Conservation (phyloP, 2,797 vertebrate species). For the Phaenicophaeus curvirostris region DNA sequence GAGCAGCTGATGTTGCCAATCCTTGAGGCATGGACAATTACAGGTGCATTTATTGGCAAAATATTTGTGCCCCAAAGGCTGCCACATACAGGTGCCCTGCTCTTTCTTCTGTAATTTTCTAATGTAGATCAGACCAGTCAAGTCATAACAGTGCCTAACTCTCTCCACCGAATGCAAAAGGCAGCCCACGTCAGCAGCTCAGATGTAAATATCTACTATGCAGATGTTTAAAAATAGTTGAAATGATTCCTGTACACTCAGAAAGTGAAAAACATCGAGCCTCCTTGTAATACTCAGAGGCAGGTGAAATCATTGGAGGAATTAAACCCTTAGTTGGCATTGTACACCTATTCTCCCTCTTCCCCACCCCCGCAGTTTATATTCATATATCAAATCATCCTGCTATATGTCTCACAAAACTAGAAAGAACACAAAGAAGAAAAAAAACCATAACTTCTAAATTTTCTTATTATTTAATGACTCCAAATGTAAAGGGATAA, state of each 20-base stretch:
- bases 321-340: not conserved
- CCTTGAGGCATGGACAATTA: not conserved
- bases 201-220: not conserved
- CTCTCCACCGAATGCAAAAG: not conserved
- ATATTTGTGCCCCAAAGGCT: not conserved
- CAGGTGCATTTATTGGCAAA: constrained; percentile 20
- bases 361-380: no score
- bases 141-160: not conserved
- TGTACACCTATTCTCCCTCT: not conserved
- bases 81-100: not conserved
- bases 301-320: not conserved
- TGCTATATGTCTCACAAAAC: not conserved
- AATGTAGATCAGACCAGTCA: not conserved
- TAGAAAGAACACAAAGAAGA: not conserved
- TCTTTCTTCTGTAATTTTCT: not conserved
- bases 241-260: not conserved
- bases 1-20: not conserved
- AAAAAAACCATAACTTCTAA: not conserved
- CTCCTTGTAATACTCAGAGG: not conserved
- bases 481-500: not conserved
- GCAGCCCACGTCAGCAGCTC: not conserved
- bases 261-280: not conserved
- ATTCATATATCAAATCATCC: not conserved
- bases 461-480: not conserved
- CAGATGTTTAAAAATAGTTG: not conserved